phyloP scores from a whole-genome alignment of 2,797 vertebrate genomes.

The Smutsia gigantea region DNA sequence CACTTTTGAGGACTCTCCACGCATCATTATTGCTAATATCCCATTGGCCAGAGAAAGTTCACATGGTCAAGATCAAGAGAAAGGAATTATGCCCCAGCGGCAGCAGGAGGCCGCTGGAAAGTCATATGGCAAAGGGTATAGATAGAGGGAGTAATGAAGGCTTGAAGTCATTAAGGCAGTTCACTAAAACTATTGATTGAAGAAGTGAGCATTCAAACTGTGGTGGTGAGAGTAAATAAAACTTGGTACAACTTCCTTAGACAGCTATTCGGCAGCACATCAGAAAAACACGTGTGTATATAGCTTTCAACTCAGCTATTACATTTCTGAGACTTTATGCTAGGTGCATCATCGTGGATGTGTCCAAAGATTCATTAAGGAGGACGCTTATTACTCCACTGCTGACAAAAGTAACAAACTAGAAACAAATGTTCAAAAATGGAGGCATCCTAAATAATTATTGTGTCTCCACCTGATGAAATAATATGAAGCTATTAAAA shows the following conservation, averaged over 20 bases:
- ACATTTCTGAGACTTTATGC: constrained; percentile 5
- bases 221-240: background rate
- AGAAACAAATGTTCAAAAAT: constrained; percentile 27
- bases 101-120: background rate
- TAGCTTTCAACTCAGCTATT: background rate
- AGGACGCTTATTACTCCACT: background rate
- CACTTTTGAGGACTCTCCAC: background rate
- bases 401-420: background rate
- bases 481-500: constrained; percentile 14
- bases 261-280: background rate
- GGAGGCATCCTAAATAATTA: constrained; percentile 19
- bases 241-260: background rate
- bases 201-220: background rate
- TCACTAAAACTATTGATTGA: background rate
- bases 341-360: background rate
- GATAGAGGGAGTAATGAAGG: background rate
- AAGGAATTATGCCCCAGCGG: background rate
- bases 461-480: background rate
- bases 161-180: background rate
- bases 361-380: constrained; percentile 15
- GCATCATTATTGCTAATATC: background rate
- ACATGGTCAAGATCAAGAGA: background rate
- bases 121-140: background rate
- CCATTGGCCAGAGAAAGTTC: background rate
- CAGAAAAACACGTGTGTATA: background rate